Percentiles rank a stretch among this genome's conserved stretches.
phyloP scores from a whole-genome alignment of 2,797 vertebrate genomes.

The Cuculus canorus region DNA sequence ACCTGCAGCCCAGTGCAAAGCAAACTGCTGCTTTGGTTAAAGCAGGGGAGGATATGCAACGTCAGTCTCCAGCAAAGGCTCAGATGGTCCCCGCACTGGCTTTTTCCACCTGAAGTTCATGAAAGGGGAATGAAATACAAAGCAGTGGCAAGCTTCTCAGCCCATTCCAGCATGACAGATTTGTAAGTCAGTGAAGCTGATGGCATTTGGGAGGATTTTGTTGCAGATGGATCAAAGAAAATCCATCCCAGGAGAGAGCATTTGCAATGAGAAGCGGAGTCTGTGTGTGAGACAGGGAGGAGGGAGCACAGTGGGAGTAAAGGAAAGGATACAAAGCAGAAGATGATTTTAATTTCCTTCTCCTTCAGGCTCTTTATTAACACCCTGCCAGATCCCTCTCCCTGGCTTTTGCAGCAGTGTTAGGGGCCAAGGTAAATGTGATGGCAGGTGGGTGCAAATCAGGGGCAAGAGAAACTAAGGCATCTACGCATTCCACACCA shows the following conservation, averaged over 20 bases:
- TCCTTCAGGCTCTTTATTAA: slow-evolving; percentile 54
- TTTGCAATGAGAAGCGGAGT: not conserved
- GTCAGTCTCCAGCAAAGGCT: not conserved
- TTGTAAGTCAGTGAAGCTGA: slow-evolving; percentile 17
- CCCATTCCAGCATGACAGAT: not conserved
- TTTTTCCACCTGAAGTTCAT: not conserved
- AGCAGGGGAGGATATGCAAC: not conserved
- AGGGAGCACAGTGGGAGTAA: slow-evolving; percentile 16
- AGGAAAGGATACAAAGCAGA: slow-evolving; percentile 1
- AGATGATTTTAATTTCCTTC: slow-evolving; percentile 36
- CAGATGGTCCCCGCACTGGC: not conserved
- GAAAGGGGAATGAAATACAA: not conserved
- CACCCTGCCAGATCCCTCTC: slow-evolving; percentile 29
- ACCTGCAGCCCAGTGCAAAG: not conserved
- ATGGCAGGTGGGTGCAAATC: not conserved
- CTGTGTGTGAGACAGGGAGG: slow-evolving; percentile 28
- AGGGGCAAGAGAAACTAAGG: not conserved
- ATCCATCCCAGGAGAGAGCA: not conserved
- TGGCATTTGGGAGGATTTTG: slow-evolving; percentile 26
- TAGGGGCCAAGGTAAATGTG: not conserved
- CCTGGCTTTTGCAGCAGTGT: not conserved
- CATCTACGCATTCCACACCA: not conserved
- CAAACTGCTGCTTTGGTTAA: not conserved
- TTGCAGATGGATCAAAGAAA: slow-evolving; percentile 51
- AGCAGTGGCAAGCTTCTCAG: not conserved